Evolutionary conservation across 2,888 invertebrate species (phyloP), one percentile per base, ranked within the genome.

Genomic region (Leptogaster cylindrica): DNA sequence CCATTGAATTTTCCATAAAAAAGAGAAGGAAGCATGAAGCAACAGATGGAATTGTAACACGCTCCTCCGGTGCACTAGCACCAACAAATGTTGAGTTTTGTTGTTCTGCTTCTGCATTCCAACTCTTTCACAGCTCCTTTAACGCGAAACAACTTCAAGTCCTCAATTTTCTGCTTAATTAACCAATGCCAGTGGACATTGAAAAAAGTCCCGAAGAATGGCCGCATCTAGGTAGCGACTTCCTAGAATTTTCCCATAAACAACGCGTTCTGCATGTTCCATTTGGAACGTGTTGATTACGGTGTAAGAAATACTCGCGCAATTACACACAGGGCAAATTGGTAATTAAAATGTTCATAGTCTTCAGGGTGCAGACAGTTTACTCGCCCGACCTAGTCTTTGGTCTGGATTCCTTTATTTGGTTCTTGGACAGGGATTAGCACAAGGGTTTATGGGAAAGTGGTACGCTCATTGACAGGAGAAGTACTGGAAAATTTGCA

Each of bases 211-310:
- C 14, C 3, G 27, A 52, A 52, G 31, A 52, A 52, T 52, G 31
- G 31, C 31, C 52, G 52, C 52, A 52, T 52, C 31, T 52, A 52
- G 52, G 52, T 52, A 52, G 52, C 52, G n/a, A 31, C 52, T 52
- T 52, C 52, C 52, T 52, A 52, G 52, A 52, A 52, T 52, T 18
- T 23, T 46, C 14, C 14, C 52, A 52, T 31, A 52, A 52, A 52
- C 31, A 33, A 16, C 31, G 14, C 52, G 52, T 63, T 63, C 61
- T 63, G 61, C 61, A 36, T 63, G 61, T 63, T 63, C 61, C 44
- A 23, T 18, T 63, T 41, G 44, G 16, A 44, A 63, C 44, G 61
- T 44, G 61, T 44, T 44, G 61, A 63, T 63, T 63, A 63, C 44
- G 25, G 51, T 51, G 33, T 52, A 52, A 52, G 33, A 52, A 52